Base-by-base conservation (phyloP, 2,888 invertebrate species). In the Phasia obesa region DNA sequence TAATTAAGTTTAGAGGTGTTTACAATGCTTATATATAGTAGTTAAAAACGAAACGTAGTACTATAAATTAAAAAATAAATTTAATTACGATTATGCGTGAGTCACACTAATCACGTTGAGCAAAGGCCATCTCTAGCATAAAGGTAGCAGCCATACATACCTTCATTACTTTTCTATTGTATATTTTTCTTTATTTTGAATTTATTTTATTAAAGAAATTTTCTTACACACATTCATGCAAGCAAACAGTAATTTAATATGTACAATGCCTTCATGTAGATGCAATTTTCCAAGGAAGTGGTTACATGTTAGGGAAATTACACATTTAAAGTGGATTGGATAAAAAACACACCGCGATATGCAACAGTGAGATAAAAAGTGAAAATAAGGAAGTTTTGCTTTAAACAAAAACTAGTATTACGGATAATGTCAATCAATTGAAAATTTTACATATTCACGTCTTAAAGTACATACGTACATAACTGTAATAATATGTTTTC, bases 231-330 rank as follows among this genome's bases (percentile, higher is more conserved):
- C 15, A 57, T 38, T 13, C 11, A 59, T 49, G 19, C 44, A 21
- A n/a, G 35, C 31, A 64, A 19, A 25, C 21, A 15, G 67, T 51
- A 67, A 80, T 80, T 74, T 73, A 53, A 77, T 67, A 60, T 57
- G 3, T 27, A 64, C 62, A 55, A 49, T 65, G 51, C 38, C 38
- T 5, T 47, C 13, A 4, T 21, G 17, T 64, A 42, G 25, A 42
- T 74, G 62, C 15, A 60, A 44, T 76, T 76, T 79, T 71, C 65
- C 83, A 79, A 79, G 83, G 79, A 83, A 83, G 83, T 83, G 77
- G 78, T 79, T 71, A 62, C 67, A 67, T 79, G 70, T 62, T 49
- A 55, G 65, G 78, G 49, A 83, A 83, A 67, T 71, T 79, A 75
- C 57, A 83, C 60, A 51, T 70, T 65, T 79, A 31, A 73, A 73